Evolutionary conservation across 2,888 invertebrate species (phyloP).

Genomic region (Aspidiotus destructor): DNA sequence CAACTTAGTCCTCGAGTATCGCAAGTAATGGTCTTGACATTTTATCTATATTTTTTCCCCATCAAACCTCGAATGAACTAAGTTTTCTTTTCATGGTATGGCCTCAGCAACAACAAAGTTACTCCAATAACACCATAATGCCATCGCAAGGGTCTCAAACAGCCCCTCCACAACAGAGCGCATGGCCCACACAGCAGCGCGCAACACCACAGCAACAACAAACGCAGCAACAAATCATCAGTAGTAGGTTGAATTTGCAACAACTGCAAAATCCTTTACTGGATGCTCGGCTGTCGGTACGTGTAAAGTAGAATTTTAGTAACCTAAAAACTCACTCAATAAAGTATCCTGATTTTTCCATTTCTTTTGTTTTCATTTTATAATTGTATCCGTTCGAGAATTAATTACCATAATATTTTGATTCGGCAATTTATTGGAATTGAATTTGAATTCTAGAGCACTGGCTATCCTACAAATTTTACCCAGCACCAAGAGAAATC

Average conservation of each 20-base stretch:
- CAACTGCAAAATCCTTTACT: conserved; percentile 82
- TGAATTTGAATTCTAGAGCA: no score
- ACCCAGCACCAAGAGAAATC: conserved; percentile 39
- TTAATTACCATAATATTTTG: no score
- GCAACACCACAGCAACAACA: conserved; percentile 44
- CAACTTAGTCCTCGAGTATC: conserved; percentile 49
- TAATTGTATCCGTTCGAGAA: no score
- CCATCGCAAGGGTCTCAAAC: conserved; percentile 23
- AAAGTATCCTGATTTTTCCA: no score
- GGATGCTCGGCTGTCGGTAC: conserved; percentile 71
- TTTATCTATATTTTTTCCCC: not conserved
- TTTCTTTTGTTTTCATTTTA: no score
- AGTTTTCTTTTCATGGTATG: not conserved
- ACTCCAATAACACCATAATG: conserved; percentile 19
- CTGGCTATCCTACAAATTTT: conserved; percentile 34
- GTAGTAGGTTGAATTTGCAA: conserved; percentile 53
- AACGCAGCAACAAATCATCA: conserved; percentile 40
- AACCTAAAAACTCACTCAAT: no score
- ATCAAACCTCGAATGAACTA: not conserved
- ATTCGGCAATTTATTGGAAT: no score
- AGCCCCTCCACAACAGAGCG: conserved; percentile 37
- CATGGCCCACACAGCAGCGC: conserved; percentile 41
- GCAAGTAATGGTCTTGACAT: conserved; percentile 41
- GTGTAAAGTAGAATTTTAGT: conserved; percentile 39
- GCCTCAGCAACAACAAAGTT: conserved; percentile 33